A percentile compares a stretch with the other conserved stretches of the same genome.
Conservation (phyloP, 2,113 vertebrate species). For the Cinclus cinclus region DNA sequence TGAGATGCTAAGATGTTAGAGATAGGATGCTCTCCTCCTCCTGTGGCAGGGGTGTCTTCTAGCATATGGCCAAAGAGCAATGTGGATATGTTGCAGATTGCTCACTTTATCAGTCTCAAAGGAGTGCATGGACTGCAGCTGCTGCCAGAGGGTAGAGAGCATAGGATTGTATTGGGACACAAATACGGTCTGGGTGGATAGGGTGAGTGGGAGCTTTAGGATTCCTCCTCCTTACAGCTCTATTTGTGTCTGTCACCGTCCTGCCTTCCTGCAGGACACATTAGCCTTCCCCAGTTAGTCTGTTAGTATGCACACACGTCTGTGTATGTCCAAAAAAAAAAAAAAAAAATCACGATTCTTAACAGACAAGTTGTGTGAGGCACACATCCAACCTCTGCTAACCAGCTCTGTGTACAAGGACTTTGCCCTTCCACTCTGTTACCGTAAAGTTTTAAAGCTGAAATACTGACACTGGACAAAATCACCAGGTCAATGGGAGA, state of each 20-base stretch:
- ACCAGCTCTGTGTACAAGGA: fast-evolving
- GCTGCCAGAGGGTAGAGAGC: not conserved
- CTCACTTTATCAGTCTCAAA: not conserved
- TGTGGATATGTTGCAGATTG: not conserved
- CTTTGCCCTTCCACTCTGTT: not conserved
- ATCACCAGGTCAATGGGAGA: not conserved
- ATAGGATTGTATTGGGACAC: slow-evolving; percentile 38
- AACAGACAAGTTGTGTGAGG: not conserved
- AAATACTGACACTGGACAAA: fast-evolving
- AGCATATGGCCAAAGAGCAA: not conserved
- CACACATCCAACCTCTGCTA: not conserved
- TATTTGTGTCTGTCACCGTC: not conserved
- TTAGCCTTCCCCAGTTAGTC: not conserved
- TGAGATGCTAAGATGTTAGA: not conserved
- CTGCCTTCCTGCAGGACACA: not conserved
- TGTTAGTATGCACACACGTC: fast-evolving
- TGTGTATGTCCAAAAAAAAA: fast-evolving
- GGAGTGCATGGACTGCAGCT: slow-evolving; percentile 31
- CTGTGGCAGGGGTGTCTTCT: not conserved
- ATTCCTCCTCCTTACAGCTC: slow-evolving; percentile 36
- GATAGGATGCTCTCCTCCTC: not conserved
- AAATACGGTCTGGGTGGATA: slow-evolving; percentile 51
- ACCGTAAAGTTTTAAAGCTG: not conserved
- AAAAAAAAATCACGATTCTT: not conserved
- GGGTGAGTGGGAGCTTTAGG: slow-evolving; percentile 35